phyloP scores from a whole-genome alignment of 2,113 vertebrate species.

The Xenopus tropicalis region DNA sequence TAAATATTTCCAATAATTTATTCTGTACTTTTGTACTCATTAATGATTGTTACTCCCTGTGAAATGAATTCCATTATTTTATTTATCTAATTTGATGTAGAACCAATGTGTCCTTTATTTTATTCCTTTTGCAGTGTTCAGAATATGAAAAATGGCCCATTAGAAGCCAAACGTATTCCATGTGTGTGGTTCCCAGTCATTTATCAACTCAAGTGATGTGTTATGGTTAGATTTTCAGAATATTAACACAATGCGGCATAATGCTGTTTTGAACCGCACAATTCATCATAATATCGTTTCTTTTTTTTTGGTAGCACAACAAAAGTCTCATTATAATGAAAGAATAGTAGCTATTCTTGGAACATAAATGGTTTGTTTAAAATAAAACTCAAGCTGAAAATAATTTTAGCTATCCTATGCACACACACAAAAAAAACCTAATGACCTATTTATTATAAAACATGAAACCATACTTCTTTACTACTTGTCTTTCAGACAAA shows the following conservation, averaged over 20 bases:
- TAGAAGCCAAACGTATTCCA: slow-evolving; percentile 25
- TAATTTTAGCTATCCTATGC: neutral
- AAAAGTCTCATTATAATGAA: slow-evolving; percentile 9
- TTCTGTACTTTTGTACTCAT: too few relatives aligned
- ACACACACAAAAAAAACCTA: neutral
- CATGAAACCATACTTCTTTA: neutral
- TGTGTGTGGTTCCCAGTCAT: slow-evolving; percentile 29
- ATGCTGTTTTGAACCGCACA: slow-evolving; percentile 9
- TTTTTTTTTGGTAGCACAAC: neutral
- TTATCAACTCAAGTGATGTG: slow-evolving; percentile 33
- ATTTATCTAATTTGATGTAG: too few relatives aligned
- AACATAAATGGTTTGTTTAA: slow-evolving; percentile 8
- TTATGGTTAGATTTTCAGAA: slow-evolving; percentile 26
- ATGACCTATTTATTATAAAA: neutral
- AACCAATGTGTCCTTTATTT: too few relatives aligned
- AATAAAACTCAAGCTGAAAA: neutral
- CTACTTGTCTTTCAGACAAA: neutral
- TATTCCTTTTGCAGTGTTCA: neutral
- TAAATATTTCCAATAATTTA: too few relatives aligned
- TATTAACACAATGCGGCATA: slow-evolving; percentile 14
- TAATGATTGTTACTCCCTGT: too few relatives aligned
- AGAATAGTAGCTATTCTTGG: neutral
- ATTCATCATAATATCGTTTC: slow-evolving; percentile 14
- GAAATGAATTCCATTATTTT: too few relatives aligned
- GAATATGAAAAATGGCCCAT: slow-evolving; percentile 13